Base-by-base conservation (phyloP, 2,888 invertebrate species). In the Caenorhabditis sp. region DNA sequence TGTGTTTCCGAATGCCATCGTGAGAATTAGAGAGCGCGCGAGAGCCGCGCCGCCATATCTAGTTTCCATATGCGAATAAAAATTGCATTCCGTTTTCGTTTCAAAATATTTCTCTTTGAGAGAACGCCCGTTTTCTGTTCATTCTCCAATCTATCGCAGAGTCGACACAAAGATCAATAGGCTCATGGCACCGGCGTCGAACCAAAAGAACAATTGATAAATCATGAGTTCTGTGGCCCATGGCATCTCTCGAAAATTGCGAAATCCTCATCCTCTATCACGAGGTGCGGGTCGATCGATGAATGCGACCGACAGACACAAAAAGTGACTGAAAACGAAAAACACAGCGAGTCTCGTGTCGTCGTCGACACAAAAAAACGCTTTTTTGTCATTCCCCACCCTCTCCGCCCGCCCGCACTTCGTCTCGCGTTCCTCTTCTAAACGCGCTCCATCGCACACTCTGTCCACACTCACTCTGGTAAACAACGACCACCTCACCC, bases 401-500 rank as follows among this genome's bases (percentile, higher is more conserved):
- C 20, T 40, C 40, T 40, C 40, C 50, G 62, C 65, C 60, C 74
- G 60, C 58, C 58, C 64, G 64, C 64, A 64, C 64, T 65, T 35
- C 56, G 56, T 50, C 65, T 60, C 65, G 58, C 64, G 47, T 20
- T 28, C 58, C 15, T 55, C 24, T 15, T 58, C 60, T 37, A 18
- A 65, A 58, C 50, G 65, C 74, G 74, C 74, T 56, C 74, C 50
- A 67, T 60, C 56, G 74, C 55, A 74, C 74, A 28, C 40, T 24
- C 26, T 40, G n/a, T n/a, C n/a, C n/a, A n/a, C n/a, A n/a, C n/a
- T n/a, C n/a, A n/a, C n/a, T 24, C 58, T 37, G 15, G 74, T 74
- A 74, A 74, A 74, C 74, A 74, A 72, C 64, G 74, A 67, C 65
- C 70, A 76, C 62, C 74, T 72, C 68, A 72, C 62, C 69, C 32